Evolutionary conservation across 2,888 invertebrate species (phyloP).

Genomic region (Mesorhabditis sp.): DNA sequence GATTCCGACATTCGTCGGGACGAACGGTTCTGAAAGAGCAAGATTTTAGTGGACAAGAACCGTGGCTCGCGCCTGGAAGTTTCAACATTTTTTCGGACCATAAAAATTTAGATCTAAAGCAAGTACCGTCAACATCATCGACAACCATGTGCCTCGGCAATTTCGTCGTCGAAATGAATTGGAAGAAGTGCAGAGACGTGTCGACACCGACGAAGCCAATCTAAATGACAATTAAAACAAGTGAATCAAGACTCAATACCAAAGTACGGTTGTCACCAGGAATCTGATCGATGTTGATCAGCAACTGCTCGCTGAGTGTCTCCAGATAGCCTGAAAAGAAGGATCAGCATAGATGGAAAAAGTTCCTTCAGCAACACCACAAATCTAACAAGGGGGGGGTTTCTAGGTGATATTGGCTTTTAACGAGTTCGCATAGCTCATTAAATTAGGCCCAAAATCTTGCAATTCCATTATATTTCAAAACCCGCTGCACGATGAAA

Average conservation of each 20-base stretch:
- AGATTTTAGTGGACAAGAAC: neutral
- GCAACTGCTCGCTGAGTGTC: constrained; percentile 76
- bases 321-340: constrained; percentile 70
- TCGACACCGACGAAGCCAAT: constrained; percentile 90
- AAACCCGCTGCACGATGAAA: neutral
- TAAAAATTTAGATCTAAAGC: neutral
- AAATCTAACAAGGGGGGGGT: neutral
- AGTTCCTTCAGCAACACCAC: neutral
- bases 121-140: constrained; percentile 80
- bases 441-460: too few relatives aligned
- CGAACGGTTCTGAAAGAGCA: constrained; percentile 74
- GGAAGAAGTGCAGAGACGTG: constrained; percentile 86
- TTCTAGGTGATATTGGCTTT: too few relatives aligned
- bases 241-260: constrained; percentile 55
- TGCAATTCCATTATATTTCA: constrained; percentile 7
- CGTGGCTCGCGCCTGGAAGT: too few relatives aligned
- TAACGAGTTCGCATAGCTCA: too few relatives aligned
- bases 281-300: constrained; percentile 77
- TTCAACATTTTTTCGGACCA: too few relatives aligned
- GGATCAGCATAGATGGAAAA: too few relatives aligned
- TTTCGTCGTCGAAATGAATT: constrained; percentile 33
- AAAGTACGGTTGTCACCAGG: constrained; percentile 91
- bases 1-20: constrained; percentile 87
- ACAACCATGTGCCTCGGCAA: constrained; percentile 68
- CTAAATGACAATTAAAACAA: constrained; percentile 13